Conservation (phyloP, 2,888 invertebrate species). For the Ischnura elegans region DNA sequence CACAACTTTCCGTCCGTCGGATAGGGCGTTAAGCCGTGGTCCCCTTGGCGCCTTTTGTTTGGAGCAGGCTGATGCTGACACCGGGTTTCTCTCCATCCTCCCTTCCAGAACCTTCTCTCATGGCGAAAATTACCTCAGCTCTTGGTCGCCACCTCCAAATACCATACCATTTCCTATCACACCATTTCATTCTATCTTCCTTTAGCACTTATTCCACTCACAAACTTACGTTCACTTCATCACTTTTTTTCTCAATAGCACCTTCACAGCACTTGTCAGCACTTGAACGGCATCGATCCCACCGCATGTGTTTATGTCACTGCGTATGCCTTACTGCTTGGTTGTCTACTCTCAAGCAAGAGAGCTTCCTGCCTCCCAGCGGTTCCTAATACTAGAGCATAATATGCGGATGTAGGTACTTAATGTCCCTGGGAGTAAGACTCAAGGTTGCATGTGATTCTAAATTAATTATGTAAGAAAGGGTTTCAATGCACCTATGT, state of each 20-base stretch:
- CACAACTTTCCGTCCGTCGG: too few relatives aligned
- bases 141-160: too few relatives aligned
- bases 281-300: not conserved
- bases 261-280: constrained; percentile 10
- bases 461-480: not conserved
- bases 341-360: not conserved
- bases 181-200: not conserved
- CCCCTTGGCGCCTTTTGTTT: too few relatives aligned
- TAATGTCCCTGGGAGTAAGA: not conserved
- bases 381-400: not conserved
- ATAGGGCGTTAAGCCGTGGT: too few relatives aligned
- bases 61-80: too few relatives aligned
- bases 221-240: too few relatives aligned
- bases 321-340: not conserved
- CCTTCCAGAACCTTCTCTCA: too few relatives aligned
- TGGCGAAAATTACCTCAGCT: too few relatives aligned
- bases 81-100: too few relatives aligned
- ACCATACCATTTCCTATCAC: not conserved
- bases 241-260: not conserved
- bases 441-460: not conserved
- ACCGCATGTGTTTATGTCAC: constrained; percentile 42
- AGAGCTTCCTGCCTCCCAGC: not conserved
- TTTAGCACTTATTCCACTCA: not conserved
- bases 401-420: not conserved
- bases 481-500: too few relatives aligned